These are phyloP conservation scores for Catocala fraxini DNA, from an alignment of 2,888 invertebrate genomes.

Conservation along the genomic window DNA sequence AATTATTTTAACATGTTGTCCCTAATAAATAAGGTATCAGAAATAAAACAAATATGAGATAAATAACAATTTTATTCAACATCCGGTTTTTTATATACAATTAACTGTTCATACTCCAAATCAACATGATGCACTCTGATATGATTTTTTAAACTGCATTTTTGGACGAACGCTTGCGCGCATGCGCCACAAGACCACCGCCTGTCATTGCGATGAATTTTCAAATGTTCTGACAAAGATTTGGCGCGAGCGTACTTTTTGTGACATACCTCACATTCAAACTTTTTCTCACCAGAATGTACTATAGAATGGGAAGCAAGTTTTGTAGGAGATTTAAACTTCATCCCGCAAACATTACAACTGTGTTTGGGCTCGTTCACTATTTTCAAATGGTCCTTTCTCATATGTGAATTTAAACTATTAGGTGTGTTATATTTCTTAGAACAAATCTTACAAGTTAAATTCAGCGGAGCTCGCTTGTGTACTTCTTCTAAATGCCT, in stretches of 20 bases:
- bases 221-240: constrained; percentile 56
- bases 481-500: constrained; percentile 45
- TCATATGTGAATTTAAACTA: constrained; percentile 40
- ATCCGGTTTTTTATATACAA: constrained; percentile 38
- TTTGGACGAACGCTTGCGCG: constrained; percentile 59
- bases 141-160: constrained; percentile 61
- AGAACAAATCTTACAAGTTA: constrained; percentile 43
- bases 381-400: constrained; percentile 35
- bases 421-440: constrained; percentile 38
- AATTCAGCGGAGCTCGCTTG: constrained; percentile 36
- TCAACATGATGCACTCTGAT: constrained; percentile 44
- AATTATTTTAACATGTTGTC: neutral
- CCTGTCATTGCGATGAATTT: constrained; percentile 60
- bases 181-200: constrained; percentile 56
- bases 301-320: constrained; percentile 33
- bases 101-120: constrained; percentile 30
- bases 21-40: neutral
- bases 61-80: constrained; percentile 33
- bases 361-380: constrained; percentile 26
- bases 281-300: constrained; percentile 63
- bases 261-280: constrained; percentile 70
- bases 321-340: constrained; percentile 29
- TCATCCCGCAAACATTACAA: constrained; percentile 36
- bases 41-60: constrained; percentile 8
- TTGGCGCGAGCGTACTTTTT: constrained; percentile 60